Percentiles rank a stretch among this genome's conserved stretches.
These are phyloP conservation scores for Halcyon smyrnensis DNA, from an alignment of 2,797 vertebrate genomes.

Conservation along the genomic window DNA sequence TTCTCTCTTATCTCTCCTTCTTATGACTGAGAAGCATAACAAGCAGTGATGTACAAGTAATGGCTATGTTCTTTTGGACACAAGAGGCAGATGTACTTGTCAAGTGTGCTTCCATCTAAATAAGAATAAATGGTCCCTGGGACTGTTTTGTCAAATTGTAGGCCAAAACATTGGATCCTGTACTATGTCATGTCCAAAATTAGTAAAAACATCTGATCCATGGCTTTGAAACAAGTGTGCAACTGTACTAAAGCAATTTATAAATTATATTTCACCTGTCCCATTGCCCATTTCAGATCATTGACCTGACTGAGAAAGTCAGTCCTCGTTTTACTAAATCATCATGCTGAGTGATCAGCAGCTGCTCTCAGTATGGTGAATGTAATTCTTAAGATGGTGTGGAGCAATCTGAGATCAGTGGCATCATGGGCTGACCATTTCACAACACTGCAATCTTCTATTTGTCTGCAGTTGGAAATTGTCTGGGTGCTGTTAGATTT, in stretches of 20 bases:
- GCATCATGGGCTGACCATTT: not conserved
- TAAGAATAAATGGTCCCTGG: not conserved
- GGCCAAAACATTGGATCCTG: not conserved
- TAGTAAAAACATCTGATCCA: not conserved
- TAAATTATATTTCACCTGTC: not conserved
- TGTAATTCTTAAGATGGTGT: not conserved
- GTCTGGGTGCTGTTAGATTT: not conserved
- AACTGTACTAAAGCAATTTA: not conserved
- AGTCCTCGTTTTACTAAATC: not conserved
- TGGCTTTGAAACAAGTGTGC: not conserved
- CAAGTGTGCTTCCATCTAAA: not conserved
- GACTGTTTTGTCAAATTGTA: not conserved
- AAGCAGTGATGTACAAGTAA: not conserved
- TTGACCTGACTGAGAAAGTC: not conserved
- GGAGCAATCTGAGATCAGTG: not conserved
- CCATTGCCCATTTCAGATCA: not conserved
- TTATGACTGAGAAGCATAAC: not conserved
- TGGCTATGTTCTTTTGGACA: not conserved
- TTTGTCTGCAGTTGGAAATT: not conserved
- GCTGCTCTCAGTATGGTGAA: not conserved
- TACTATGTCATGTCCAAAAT: not conserved
- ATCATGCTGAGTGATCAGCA: rapidly evolving
- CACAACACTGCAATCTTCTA: not conserved
- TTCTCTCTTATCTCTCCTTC: not conserved
- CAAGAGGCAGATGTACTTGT: not conserved